A percentile compares a stretch with the other conserved stretches of the same genome.
These are phyloP conservation scores for Parauchenoglanis punctatus DNA, from an alignment of 2,797 vertebrate species.

Conservation along the genomic window DNA sequence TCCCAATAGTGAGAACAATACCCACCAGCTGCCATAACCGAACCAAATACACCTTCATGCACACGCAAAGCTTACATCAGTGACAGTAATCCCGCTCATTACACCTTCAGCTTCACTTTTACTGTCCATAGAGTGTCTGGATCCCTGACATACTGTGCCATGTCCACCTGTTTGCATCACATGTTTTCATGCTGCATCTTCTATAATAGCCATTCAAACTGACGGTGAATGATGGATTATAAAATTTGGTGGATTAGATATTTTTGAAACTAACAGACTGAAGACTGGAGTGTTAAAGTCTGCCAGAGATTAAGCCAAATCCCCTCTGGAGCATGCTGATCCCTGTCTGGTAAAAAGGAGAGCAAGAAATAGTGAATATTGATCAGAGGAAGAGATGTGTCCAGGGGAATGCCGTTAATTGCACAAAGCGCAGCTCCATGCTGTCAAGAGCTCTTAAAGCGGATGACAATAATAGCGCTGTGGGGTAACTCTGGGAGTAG, in stretches of 20 bases:
- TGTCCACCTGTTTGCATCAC: conserved; percentile 16
- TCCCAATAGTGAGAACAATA: conserved; percentile 3
- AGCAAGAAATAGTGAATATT: conserved; percentile 30
- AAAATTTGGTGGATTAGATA: conserved; percentile 8
- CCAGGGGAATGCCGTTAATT: conserved; percentile 26
- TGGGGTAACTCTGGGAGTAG: conserved; percentile 8
- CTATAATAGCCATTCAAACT: not conserved
- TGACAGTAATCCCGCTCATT: not conserved
- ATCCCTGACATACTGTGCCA: not conserved
- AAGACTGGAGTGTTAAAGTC: not conserved
- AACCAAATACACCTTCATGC: conserved; percentile 15
- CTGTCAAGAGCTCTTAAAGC: conserved; percentile 24
- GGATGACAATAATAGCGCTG: conserved; percentile 23
- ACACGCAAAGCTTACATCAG: conserved; percentile 15
- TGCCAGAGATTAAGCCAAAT: conserved; percentile 23
- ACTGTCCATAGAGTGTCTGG: not conserved
- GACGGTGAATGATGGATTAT: conserved; percentile 15
- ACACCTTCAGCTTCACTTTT: not conserved
- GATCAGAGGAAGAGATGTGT: conserved; percentile 31
- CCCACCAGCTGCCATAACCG: conserved; percentile 8
- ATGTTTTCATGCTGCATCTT: not conserved
- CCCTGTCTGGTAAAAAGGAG: conserved; percentile 21
- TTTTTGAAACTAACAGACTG: conserved; percentile 6
- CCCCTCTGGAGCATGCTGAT: conserved; percentile 12
- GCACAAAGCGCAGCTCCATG: conserved; percentile 30